phyloP scores from a whole-genome alignment of 2,797 vertebrate genomes.

The Enteromius thamalakanensis region DNA sequence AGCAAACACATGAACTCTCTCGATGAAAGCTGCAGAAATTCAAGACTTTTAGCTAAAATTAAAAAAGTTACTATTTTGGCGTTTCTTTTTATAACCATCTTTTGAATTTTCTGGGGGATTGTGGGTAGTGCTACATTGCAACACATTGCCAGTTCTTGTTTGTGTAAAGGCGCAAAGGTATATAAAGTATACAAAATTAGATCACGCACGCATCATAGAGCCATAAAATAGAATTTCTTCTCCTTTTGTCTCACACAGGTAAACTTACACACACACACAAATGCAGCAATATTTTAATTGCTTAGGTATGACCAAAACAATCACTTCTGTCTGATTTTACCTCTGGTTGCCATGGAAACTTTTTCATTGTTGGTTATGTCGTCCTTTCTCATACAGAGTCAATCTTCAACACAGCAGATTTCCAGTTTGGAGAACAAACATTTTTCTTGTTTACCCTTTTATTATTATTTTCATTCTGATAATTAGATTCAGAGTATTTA shows the following conservation, averaged over 20 bases:
- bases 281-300: conserved; percentile 30
- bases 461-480: not conserved
- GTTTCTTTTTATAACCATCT: conserved; percentile 30
- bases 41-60: conserved; percentile 34
- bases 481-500: not conserved
- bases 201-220: not conserved
- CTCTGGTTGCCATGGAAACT: conserved; percentile 55
- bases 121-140: conserved; percentile 14
- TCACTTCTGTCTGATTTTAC: conserved; percentile 14
- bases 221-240: not conserved
- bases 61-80: conserved; percentile 50
- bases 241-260: not conserved
- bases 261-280: not conserved
- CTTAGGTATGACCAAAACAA: conserved; percentile 17
- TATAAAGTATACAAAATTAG: not conserved
- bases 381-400: conserved; percentile 4
- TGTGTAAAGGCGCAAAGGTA: not conserved
- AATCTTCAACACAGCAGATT: conserved; percentile 14
- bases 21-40: conserved; percentile 48
- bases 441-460: not conserved
- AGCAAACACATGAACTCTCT: conserved; percentile 31
- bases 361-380: conserved; percentile 34
- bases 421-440: not conserved
- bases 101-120: conserved; percentile 15
- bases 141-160: conserved; percentile 9